A percentile compares a stretch with the other conserved stretches of the same genome.
phyloP scores from a whole-genome alignment of 2,888 invertebrate genomes.

The Ophion costatus region DNA sequence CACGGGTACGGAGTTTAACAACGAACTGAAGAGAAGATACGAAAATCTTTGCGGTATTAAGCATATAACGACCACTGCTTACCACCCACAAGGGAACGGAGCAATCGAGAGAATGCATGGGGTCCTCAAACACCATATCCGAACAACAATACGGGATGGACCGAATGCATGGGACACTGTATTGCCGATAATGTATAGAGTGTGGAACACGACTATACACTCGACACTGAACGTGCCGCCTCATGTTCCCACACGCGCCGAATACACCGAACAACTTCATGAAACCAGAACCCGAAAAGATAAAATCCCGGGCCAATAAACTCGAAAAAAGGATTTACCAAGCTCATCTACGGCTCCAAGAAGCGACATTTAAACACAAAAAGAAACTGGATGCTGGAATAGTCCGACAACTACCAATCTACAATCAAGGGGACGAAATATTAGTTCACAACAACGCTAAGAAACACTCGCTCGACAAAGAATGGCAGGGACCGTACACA shows the following conservation, averaged over 20 bases:
- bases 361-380: no score
- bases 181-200: conserved; percentile 33
- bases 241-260: conserved; percentile 30
- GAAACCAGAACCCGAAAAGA: conserved; percentile 29
- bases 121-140: conserved; percentile 32
- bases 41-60: conserved; percentile 31
- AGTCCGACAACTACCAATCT: no score
- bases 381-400: no score
- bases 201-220: conserved; percentile 37
- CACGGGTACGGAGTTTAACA: conserved; percentile 34
- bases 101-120: conserved; percentile 47
- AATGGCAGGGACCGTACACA: no score
- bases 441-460: no score
- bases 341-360: conserved; percentile 16
- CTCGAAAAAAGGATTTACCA: conserved; percentile 25
- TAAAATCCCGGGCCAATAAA: conserved; percentile 28
- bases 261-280: conserved; percentile 36
- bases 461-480: no score
- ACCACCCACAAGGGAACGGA: conserved; percentile 30
- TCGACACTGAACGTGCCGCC: conserved; percentile 24
- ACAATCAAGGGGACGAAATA: no score
- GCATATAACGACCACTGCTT: conserved; percentile 34
- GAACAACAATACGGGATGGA: conserved; percentile 20
- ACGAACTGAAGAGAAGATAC: conserved; percentile 14
- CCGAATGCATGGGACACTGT: conserved; percentile 38